These are phyloP conservation scores for Oncorhynchus gorbuscha DNA, from an alignment of 2,113 vertebrate genomes.

Conservation along the genomic window DNA sequence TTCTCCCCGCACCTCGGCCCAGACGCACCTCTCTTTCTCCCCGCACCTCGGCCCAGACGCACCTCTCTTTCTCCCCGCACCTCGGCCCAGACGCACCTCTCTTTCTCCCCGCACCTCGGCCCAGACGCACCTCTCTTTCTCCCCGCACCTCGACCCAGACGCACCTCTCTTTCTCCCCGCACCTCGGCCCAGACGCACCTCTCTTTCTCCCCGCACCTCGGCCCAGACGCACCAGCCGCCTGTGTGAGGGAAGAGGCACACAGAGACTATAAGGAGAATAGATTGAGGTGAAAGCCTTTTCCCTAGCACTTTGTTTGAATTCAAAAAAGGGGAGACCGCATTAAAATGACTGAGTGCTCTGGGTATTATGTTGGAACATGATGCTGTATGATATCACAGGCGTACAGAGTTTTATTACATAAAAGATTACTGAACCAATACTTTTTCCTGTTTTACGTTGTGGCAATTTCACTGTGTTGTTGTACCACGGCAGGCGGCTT, in stretches of 20 bases:
- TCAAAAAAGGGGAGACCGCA: conserved; percentile 61
- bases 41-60: too few relatives aligned
- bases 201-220: too few relatives aligned
- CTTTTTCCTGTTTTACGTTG: conserved; percentile 33
- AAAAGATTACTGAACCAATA: conserved; percentile 55
- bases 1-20: too few relatives aligned
- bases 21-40: too few relatives aligned
- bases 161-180: too few relatives aligned
- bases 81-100: too few relatives aligned
- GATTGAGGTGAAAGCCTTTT: conserved; percentile 64
- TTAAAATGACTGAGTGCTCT: conserved; percentile 52
- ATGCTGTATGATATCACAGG: conserved; percentile 49
- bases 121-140: not conserved
- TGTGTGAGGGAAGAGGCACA: conserved; percentile 50
- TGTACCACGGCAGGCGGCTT: conserved; percentile 41
- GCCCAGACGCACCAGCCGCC: conserved; percentile 36
- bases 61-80: too few relatives aligned
- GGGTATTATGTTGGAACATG: conserved; percentile 59
- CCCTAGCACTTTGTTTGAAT: conserved; percentile 67
- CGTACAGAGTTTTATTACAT: conserved; percentile 61
- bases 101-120: too few relatives aligned
- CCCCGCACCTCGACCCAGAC: too few relatives aligned
- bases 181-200: too few relatives aligned
- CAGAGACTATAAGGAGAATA: conserved; percentile 55
- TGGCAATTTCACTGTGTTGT: conserved; percentile 37